Evolutionary conservation across 2,888 invertebrate species (phyloP).

Genomic region (Acanthosoma haemorrhoidale): DNA sequence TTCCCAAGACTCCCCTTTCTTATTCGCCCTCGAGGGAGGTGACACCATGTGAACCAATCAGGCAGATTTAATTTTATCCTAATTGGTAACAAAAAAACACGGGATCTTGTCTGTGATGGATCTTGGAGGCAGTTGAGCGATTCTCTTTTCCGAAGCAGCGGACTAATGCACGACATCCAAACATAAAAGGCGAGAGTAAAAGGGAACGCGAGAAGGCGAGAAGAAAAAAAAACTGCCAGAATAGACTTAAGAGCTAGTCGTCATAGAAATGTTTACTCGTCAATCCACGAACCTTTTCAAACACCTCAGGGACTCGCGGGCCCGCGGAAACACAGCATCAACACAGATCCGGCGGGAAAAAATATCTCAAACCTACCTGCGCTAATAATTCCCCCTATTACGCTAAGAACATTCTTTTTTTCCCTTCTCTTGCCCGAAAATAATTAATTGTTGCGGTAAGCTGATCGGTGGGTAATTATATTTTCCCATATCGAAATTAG

Average conservation of each 20-base stretch:
- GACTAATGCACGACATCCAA: neutral
- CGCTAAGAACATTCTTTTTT: neutral
- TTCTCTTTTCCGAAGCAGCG: too few species aligned
- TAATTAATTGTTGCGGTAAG: neutral
- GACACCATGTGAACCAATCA: too few species aligned
- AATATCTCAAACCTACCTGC: neutral
- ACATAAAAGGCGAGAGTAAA: neutral
- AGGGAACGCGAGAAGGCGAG: neutral
- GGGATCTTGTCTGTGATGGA: too few species aligned
- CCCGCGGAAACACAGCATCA: neutral
- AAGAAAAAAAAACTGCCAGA: neutral
- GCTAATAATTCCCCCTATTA: neutral
- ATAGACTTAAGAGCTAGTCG: neutral
- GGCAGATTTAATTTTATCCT: too few species aligned
- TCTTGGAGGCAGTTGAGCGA: too few species aligned
- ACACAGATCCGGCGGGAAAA: neutral
- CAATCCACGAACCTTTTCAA: neutral
- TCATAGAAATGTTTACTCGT: constrained; percentile 2
- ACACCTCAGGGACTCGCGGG: neutral
- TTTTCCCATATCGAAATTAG: constrained; percentile 2
- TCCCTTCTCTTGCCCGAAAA: neutral
- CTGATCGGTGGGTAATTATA: neutral
- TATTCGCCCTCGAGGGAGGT: too few species aligned
- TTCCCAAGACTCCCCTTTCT: too few species aligned
- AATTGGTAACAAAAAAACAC: too few species aligned